A percentile compares a stretch with the other conserved stretches of the same genome.
phyloP scores from a whole-genome alignment of 2,888 invertebrate genomes.

The Caenorhabditis sp. region DNA sequence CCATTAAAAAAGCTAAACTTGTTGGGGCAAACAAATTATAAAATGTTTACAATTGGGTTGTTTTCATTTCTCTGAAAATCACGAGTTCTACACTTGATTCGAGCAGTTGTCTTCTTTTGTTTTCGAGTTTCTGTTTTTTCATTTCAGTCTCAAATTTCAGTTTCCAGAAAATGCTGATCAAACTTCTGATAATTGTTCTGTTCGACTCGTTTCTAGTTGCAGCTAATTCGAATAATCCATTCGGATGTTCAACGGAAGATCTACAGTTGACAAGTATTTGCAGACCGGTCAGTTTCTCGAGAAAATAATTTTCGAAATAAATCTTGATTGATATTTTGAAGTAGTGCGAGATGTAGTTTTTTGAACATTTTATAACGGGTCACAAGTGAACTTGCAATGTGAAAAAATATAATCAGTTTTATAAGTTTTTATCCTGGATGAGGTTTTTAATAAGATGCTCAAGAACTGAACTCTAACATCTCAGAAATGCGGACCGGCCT shows the following conservation, averaged over 20 bases:
- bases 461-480: too few species aligned
- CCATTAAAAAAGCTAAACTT: too few species aligned
- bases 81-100: background rate
- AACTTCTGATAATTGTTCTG: background rate
- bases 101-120: too few species aligned
- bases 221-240: background rate
- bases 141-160: background rate
- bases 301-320: slow-evolving; percentile 6
- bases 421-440: background rate
- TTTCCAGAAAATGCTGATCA: background rate
- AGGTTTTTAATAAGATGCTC: too few species aligned
- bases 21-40: too few species aligned
- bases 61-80: too few species aligned
- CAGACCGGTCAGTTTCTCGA: background rate
- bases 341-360: too few species aligned
- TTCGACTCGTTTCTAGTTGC: background rate
- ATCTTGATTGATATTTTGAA: too few species aligned
- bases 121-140: slow-evolving; percentile 3
- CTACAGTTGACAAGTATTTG: background rate
- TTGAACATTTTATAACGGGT: too few species aligned
- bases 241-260: slow-evolving; percentile 2
- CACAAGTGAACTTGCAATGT: too few species aligned
- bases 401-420: too few species aligned
- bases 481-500: too few species aligned
- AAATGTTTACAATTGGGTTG: background rate